Evolutionary conservation across 2,113 vertebrate species (phyloP).

Genomic region (Larimichthys crocea): DNA sequence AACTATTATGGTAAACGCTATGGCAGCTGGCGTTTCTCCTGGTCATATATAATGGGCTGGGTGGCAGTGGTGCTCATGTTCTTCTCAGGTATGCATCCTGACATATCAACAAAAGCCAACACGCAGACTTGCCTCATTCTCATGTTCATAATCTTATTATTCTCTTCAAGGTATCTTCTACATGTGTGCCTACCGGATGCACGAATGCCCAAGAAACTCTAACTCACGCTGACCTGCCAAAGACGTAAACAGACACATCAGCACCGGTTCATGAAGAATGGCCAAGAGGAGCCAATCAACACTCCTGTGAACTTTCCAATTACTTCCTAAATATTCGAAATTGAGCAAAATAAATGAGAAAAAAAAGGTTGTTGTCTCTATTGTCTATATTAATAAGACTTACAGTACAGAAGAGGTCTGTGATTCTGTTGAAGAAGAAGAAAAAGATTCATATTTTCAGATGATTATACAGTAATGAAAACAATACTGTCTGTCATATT

Average conservation of each 20-base stretch:
- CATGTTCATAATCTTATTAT: not conserved
- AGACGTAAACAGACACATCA: conserved; percentile 33
- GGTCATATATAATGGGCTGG: conserved; percentile 88
- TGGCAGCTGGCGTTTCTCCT: conserved; percentile 86
- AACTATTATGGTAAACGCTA: conserved; percentile 87
- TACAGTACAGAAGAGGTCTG: not conserved
- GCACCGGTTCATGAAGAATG: conserved; percentile 61
- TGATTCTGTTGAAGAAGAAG: too few species aligned
- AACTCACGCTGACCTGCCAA: conserved; percentile 78
- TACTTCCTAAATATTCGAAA: conserved; percentile 50
- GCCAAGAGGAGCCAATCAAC: conserved; percentile 74
- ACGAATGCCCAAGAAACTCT: conserved; percentile 83
- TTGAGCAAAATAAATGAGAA: conserved; percentile 70
- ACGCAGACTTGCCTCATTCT: not conserved
- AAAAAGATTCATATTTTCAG: too few species aligned
- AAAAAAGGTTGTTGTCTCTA: conserved; percentile 42
- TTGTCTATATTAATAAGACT: not conserved
- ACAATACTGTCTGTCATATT: too few species aligned
- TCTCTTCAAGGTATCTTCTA: conserved; percentile 84
- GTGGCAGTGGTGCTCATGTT: conserved; percentile 86
- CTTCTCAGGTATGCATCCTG: conserved; percentile 81
- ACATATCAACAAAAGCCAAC: rapidly evolving
- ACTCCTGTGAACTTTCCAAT: conserved; percentile 58
- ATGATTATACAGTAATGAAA: too few species aligned
- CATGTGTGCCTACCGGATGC: conserved; percentile 88